phyloP scores from a whole-genome alignment of 2,888 invertebrate genomes.

The Pteria penguin region DNA sequence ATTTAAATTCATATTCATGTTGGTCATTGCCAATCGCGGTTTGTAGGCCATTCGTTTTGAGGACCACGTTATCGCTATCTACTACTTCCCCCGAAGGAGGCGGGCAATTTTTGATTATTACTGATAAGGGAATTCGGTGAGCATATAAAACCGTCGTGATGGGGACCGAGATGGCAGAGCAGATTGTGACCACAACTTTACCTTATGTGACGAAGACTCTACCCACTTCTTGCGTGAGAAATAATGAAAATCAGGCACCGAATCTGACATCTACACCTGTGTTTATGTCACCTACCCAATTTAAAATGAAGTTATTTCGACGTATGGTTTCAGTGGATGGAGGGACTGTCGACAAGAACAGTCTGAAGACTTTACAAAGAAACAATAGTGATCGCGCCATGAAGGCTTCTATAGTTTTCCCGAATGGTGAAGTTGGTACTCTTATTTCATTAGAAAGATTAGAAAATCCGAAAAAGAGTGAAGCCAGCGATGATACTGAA shows the following conservation, averaged over 20 bases:
- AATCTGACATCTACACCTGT: constrained; percentile 45
- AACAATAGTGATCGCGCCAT: constrained; percentile 54
- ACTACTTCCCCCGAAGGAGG: no score
- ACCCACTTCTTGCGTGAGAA: neutral
- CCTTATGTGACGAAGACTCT: constrained; percentile 1
- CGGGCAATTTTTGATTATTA: no score
- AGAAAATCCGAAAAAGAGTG: constrained; percentile 28
- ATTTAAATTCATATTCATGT: no score
- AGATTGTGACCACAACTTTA: neutral
- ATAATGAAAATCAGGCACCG: constrained; percentile 30
- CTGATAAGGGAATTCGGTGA: neutral
- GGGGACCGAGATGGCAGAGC: constrained; percentile 13
- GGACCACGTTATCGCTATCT: no score
- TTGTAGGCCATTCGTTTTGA: no score
- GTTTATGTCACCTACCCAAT: constrained; percentile 57
- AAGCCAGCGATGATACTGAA: constrained; percentile 13
- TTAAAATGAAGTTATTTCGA: constrained; percentile 59
- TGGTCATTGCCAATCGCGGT: no score
- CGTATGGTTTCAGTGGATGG: constrained; percentile 56
- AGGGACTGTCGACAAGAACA: constrained; percentile 51
- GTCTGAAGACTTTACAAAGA: constrained; percentile 53
- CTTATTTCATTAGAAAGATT: constrained; percentile 58
- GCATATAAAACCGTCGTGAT: neutral
- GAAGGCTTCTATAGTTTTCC: constrained; percentile 59
- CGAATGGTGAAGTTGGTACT: constrained; percentile 62